Conservation (phyloP, 2,113 vertebrate species). For the Rhegmatorhina hoffmannsi region DNA sequence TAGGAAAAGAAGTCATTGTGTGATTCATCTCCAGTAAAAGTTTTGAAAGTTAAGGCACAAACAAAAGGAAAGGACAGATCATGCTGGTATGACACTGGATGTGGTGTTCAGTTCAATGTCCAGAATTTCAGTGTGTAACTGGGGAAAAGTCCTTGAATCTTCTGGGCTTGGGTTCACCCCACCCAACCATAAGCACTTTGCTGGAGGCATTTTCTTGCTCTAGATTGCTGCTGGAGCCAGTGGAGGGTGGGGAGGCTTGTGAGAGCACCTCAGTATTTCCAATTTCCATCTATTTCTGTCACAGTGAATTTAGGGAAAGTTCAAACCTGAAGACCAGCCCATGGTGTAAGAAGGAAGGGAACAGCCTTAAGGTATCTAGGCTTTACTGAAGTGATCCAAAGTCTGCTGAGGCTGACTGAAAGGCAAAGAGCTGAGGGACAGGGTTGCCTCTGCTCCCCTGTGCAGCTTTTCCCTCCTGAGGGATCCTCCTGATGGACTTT, state of each 20-base stretch:
- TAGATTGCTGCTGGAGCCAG: neutral
- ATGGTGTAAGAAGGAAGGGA: neutral
- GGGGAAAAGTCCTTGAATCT: neutral
- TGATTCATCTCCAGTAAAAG: accelerated
- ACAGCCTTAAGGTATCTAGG: neutral
- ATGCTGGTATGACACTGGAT: neutral
- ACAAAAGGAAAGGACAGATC: neutral
- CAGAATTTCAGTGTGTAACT: neutral
- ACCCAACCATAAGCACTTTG: accelerated
- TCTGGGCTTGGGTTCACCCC: neutral
- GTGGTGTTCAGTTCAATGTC: neutral
- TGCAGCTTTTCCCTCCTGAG: neutral
- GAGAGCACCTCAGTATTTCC: neutral
- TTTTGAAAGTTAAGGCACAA: neutral
- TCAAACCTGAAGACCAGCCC: neutral
- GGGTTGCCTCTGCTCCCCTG: neutral
- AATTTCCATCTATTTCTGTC: neutral
- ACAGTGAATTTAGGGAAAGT: neutral
- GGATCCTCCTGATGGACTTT: neutral
- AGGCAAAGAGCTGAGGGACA: neutral
- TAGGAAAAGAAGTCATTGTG: neutral
- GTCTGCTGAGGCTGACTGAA: neutral
- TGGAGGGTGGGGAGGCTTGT: neutral
- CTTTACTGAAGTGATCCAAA: neutral
- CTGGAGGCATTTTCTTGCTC: neutral